A percentile compares a stretch with the other conserved stretches of the same genome.
These are phyloP conservation scores for Drosophila oshimai DNA, from an alignment of 1,140 invertebrate genomes.

Conservation along the genomic window DNA sequence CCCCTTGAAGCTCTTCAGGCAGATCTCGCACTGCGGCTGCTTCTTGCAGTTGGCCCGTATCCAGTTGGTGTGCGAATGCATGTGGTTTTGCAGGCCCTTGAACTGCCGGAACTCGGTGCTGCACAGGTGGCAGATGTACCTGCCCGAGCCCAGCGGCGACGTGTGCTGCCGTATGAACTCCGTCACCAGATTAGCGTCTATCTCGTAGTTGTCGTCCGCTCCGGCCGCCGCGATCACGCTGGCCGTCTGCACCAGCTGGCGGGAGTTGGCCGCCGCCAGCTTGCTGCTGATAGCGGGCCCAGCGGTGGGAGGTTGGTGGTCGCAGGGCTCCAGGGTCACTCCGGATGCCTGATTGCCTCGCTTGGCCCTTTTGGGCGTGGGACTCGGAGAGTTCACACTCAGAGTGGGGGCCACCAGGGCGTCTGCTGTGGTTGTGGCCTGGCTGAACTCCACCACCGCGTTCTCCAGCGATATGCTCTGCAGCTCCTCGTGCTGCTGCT, in stretches of 20 bases:
- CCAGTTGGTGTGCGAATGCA: conserved; percentile 85
- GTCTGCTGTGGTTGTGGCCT: conserved; percentile 33
- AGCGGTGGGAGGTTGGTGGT: conserved; percentile 42
- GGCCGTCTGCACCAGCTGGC: conserved; percentile 71
- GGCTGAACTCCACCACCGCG: conserved; percentile 64
- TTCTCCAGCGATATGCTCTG: conserved; percentile 63
- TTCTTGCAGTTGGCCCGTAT: conserved; percentile 86
- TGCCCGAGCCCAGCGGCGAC: conserved; percentile 77
- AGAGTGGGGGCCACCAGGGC: conserved; percentile 31
- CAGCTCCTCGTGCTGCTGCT: conserved; percentile 49
- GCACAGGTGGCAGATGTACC: conserved; percentile 85
- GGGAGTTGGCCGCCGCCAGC: conserved; percentile 64
- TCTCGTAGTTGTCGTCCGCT: conserved; percentile 70
- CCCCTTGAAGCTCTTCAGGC: conserved; percentile 84
- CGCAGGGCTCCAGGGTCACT: conserved; percentile 50
- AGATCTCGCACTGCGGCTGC: conserved; percentile 85
- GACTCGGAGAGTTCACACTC: conserved; percentile 45
- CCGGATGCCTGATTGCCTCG: conserved; percentile 18
- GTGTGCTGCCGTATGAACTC: conserved; percentile 80
- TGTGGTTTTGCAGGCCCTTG: conserved; percentile 85
- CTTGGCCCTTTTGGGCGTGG: conserved; percentile 57
- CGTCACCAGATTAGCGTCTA: conserved; percentile 73
- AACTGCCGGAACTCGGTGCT: conserved; percentile 85
- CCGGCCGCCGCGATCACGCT: conserved; percentile 74
- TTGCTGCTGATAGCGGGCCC: conserved; percentile 57